Base-by-base conservation (phyloP, 2,113 vertebrate species). In the Cyanoliseus patagonus region DNA sequence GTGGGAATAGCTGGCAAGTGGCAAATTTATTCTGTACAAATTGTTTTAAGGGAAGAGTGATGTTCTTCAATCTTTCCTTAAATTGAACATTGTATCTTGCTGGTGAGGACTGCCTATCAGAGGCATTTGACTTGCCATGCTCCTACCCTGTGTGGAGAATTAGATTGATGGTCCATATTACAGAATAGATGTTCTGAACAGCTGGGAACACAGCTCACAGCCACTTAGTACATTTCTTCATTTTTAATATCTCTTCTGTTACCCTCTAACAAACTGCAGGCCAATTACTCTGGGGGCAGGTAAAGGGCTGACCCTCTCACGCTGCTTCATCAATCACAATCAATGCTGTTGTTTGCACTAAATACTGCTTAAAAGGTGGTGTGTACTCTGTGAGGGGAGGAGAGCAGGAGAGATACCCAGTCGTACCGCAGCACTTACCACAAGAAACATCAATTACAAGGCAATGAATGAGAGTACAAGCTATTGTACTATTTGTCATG, bases 21-120 rank as follows among this genome's bases (percentile, higher is more conserved):
- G 86, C 90, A 97, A 93, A 98, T 97, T 96, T 98, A 97, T 98
- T 97, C 96, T 91, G 92, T 28, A 74, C 93, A 98, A 98, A 97
- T 97, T 98, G 97, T 97, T 97, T 98, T 96, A 97, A 97, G 92
- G 92, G 88, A 96, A 97, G 97, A 90, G 91, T 97, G 97, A 97
- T 98, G 97, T 97, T 98, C 97, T 97, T 96, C 97, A 97, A 95
- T 97, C 88, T 95, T 96, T 93, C 83, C 88, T 92, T 96, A 97
- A 97, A 97, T 95, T 97, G 96, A 97, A 96, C 86, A 88, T 55
- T 90, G 96, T 93, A 91, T 96, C 89, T 94, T 94, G 55, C 91
- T 86, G 82, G 91, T 92, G 78, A 96, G 87, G 87, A 86, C 67
- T 90, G 88, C 80, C 95, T 97, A 51, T 89, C 33, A 37, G 82